Evolutionary conservation across 2,888 invertebrate genomes (phyloP).

Genomic region (Hedya salicella): DNA sequence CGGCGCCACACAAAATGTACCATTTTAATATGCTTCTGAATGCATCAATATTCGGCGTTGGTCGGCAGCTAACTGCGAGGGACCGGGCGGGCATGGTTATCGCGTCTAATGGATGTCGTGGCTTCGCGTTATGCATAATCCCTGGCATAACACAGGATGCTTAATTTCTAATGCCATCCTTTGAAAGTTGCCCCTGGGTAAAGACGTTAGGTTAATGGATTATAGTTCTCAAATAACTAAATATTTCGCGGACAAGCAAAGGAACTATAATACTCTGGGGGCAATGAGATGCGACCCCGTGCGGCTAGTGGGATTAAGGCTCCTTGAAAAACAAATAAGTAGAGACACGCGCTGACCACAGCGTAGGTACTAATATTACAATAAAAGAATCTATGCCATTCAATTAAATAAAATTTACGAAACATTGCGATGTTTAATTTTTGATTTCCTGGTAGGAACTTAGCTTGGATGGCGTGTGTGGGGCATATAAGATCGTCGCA

Average conservation of each 20-base stretch:
- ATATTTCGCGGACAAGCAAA: neutral
- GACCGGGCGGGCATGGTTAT: conserved; percentile 52
- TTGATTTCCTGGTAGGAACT: conserved; percentile 18
- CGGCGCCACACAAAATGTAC: conserved; percentile 51
- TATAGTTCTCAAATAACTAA: too few species aligned
- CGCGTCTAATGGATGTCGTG: conserved; percentile 26
- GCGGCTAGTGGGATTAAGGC: conserved; percentile 4
- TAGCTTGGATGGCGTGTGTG: conserved; percentile 51
- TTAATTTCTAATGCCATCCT: conserved; percentile 18
- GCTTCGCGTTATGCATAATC: conserved; percentile 24
- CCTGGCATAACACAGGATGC: conserved; percentile 24
- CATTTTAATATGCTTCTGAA: conserved; percentile 25
- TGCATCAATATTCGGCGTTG: conserved; percentile 50
- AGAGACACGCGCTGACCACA: neutral
- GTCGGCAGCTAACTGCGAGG: conserved; percentile 52
- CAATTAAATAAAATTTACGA: neutral
- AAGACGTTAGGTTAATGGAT: too few species aligned
- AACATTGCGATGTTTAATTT: conserved; percentile 22
- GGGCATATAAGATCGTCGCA: conserved; percentile 50
- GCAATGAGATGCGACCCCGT: too few species aligned
- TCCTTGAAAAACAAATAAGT: neutral
- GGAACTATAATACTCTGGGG: too few species aligned
- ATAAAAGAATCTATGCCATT: neutral
- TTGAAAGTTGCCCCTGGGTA: conserved; percentile 13
- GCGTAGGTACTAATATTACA: neutral